Conservation (phyloP, 2,888 invertebrate genomes). For the Eupithecia abbreviata region DNA sequence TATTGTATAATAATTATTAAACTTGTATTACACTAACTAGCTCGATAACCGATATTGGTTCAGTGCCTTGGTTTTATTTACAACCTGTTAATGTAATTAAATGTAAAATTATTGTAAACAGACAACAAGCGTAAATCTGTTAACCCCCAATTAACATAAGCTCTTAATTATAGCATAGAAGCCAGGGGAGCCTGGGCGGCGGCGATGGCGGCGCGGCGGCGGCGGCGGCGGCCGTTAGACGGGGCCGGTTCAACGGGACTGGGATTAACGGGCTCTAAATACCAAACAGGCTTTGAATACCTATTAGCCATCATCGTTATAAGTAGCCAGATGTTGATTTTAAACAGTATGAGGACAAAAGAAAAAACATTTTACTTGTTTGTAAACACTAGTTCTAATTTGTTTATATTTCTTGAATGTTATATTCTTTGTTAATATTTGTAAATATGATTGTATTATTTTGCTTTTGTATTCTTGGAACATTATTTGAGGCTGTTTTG, state of each 20-base stretch:
- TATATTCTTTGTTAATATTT: too few relatives aligned
- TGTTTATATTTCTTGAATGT: too few relatives aligned
- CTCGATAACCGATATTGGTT: too few relatives aligned
- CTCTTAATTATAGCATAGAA: conserved; percentile 14
- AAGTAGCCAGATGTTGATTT: background rate
- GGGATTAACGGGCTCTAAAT: conserved; percentile 44
- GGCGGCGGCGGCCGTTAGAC: background rate
- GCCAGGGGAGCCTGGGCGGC: background rate
- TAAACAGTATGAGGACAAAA: background rate
- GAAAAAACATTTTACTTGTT: background rate
- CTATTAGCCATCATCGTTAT: conserved; percentile 27
- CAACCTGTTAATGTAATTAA: background rate
- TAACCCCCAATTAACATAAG: conserved; percentile 16
- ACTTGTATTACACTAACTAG: too few relatives aligned
- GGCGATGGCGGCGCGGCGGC: conserved; percentile 7
- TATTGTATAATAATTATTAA: too few relatives aligned
- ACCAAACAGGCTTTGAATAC: conserved; percentile 41
- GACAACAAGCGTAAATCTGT: conserved; percentile 10
- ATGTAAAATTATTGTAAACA: background rate
- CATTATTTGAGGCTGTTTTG: too few relatives aligned
- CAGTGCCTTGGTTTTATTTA: background rate
- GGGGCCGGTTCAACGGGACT: conserved; percentile 26
- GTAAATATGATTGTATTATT: too few relatives aligned
- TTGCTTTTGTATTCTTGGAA: too few relatives aligned
- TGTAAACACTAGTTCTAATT: background rate